Conservation (phyloP, 1,140 invertebrate genomes). For the Orius laevigatus region DNA sequence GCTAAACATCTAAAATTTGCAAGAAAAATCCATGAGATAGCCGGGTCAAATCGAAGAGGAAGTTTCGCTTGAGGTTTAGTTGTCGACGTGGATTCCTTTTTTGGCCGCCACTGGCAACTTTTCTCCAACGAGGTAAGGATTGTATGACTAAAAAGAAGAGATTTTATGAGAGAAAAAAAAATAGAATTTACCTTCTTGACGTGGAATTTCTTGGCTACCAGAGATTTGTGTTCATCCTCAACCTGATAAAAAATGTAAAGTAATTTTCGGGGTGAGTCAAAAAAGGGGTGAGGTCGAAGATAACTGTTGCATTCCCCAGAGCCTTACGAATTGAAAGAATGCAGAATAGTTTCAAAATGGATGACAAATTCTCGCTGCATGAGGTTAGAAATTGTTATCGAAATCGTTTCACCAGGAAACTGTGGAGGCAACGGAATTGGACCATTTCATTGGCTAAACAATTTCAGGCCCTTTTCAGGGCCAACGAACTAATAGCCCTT, state of each 20-base stretch:
- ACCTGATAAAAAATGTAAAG: constrained; percentile 15
- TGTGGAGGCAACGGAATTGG: no score
- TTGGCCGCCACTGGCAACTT: constrained; percentile 74
- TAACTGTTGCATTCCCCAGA: neutral
- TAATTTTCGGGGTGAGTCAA: neutral
- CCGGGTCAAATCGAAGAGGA: neutral
- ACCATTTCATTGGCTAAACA: no score
- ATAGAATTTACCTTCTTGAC: constrained; percentile 33
- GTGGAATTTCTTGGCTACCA: constrained; percentile 67
- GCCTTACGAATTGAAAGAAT: neutral
- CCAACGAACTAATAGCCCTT: neutral
- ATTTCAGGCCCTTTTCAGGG: neutral
- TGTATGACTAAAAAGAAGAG: constrained; percentile 38
- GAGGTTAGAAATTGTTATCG: no score
- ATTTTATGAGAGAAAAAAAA: constrained; percentile 7
- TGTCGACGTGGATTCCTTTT: constrained; percentile 50
- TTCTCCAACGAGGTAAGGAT: constrained; percentile 65
- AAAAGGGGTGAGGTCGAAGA: neutral
- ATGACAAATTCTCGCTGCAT: no score
- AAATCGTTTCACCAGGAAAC: no score
- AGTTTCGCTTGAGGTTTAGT: constrained; percentile 7
- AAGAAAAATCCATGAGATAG: neutral
- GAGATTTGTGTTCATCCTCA: constrained; percentile 41
- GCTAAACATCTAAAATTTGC: no score
- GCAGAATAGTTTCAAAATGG: neutral